Evolutionary conservation across 1,140 invertebrate genomes (phyloP).

Genomic region (Magallana ariakensis): DNA sequence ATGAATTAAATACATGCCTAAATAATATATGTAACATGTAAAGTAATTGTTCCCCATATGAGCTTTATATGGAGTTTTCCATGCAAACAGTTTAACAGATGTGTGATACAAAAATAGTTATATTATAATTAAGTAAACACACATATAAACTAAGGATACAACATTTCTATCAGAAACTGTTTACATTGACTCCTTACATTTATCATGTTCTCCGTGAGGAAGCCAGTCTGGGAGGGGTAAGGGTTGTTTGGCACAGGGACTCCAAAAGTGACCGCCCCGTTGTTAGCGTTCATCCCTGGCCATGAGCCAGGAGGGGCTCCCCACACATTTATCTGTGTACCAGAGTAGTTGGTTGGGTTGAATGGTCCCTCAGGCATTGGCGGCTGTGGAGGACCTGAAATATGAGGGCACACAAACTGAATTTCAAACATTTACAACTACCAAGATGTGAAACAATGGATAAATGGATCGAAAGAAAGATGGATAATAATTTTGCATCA

Average conservation of each 20-base stretch:
- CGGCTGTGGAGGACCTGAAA: conserved; percentile 39
- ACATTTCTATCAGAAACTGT: too few relatives aligned
- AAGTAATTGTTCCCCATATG: background rate
- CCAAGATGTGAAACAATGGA: too few relatives aligned
- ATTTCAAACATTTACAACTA: too few relatives aligned
- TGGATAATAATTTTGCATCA: too few relatives aligned
- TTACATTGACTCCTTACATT: conserved; percentile 59
- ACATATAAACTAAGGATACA: too few relatives aligned
- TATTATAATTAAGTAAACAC: too few relatives aligned
- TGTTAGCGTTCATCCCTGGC: conserved; percentile 63
- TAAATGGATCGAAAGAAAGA: too few relatives aligned
- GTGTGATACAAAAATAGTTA: too few relatives aligned
- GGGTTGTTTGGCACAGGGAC: conserved; percentile 61
- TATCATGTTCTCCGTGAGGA: conserved; percentile 78
- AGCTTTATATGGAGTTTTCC: too few relatives aligned
- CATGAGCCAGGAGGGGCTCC: conserved; percentile 65
- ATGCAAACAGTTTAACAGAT: too few relatives aligned
- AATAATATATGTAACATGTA: background rate
- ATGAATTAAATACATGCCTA: too few relatives aligned
- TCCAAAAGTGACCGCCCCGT: conserved; percentile 62
- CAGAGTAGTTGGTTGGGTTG: conserved; percentile 79
- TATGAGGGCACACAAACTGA: too few relatives aligned
- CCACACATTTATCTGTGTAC: conserved; percentile 80
- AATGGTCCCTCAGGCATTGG: conserved; percentile 77
- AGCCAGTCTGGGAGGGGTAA: conserved; percentile 75